These are phyloP conservation scores for Archivesica marissinica DNA, from an alignment of 1,140 invertebrate species.

Conservation along the genomic window DNA sequence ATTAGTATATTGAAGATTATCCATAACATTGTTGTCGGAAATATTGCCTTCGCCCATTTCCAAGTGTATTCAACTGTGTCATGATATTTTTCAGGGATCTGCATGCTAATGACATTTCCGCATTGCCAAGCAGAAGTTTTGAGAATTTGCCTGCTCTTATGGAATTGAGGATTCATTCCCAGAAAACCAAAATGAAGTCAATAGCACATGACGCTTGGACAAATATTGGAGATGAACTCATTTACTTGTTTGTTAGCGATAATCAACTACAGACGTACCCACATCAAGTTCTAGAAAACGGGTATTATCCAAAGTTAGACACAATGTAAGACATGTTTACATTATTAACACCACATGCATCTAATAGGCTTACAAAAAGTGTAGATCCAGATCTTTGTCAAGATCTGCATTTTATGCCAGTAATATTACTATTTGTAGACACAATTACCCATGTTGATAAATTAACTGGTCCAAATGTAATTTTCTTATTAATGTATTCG, in stretches of 20 bases:
- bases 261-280: slow-evolving; percentile 48
- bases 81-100: slow-evolving; percentile 51
- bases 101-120: slow-evolving; percentile 53
- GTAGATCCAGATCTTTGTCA: too few species aligned
- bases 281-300: slow-evolving; percentile 52
- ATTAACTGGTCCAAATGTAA: too few species aligned
- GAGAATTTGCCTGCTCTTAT: slow-evolving; percentile 58
- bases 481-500: too few species aligned
- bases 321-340: slow-evolving; percentile 53
- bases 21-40: too few species aligned
- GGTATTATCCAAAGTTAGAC: slow-evolving; percentile 60
- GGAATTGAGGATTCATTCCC: slow-evolving; percentile 60
- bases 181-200: slow-evolving; percentile 57
- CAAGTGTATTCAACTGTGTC: too few species aligned
- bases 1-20: too few species aligned
- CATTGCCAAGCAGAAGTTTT: slow-evolving; percentile 47
- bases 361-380: too few species aligned
- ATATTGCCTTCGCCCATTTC: too few species aligned
- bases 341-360: too few species aligned
- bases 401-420: too few species aligned
- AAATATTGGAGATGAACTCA: slow-evolving; percentile 57
- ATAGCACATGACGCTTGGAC: slow-evolving; percentile 61
- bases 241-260: slow-evolving; percentile 52
- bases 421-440: too few species aligned
- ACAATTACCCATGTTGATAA: too few species aligned